Conservation (phyloP, 2,113 vertebrate species). For the Notarius quadriscutis region DNA sequence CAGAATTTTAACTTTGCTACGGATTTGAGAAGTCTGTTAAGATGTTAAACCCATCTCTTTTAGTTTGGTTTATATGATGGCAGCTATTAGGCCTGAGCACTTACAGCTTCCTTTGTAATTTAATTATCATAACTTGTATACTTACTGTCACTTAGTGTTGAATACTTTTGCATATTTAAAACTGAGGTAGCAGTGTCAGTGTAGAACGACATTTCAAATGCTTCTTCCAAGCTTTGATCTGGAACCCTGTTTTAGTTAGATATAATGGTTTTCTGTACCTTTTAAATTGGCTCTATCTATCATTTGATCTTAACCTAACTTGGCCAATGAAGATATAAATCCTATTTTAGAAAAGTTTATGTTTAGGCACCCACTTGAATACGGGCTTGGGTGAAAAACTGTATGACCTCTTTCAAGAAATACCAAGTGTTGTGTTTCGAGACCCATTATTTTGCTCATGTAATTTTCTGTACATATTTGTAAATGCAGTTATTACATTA, state of each 20-base stretch:
- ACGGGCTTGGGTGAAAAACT: background rate
- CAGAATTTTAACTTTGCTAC: background rate
- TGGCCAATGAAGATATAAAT: background rate
- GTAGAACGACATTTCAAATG: background rate
- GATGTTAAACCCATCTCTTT: background rate
- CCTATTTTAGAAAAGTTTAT: background rate
- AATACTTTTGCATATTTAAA: background rate
- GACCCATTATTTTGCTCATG: constrained; percentile 23
- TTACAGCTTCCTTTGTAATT: constrained; percentile 12
- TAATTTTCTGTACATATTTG: constrained; percentile 47
- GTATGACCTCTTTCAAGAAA: background rate
- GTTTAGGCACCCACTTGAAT: background rate
- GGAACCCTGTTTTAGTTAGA: background rate
- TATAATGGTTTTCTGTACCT: too few relatives aligned
- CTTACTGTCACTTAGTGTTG: background rate
- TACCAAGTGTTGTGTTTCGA: background rate
- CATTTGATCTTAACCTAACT: background rate
- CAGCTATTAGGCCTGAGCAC: constrained; percentile 23
- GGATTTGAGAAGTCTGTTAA: background rate
- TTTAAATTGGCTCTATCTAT: background rate
- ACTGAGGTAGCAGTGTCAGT: background rate
- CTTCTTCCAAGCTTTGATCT: background rate
- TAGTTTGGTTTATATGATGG: constrained; percentile 8
- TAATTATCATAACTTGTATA: background rate
- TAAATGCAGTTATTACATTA: constrained; percentile 38